Conservation (phyloP, 2,888 invertebrate genomes). For the Cephus pygmeus region DNA sequence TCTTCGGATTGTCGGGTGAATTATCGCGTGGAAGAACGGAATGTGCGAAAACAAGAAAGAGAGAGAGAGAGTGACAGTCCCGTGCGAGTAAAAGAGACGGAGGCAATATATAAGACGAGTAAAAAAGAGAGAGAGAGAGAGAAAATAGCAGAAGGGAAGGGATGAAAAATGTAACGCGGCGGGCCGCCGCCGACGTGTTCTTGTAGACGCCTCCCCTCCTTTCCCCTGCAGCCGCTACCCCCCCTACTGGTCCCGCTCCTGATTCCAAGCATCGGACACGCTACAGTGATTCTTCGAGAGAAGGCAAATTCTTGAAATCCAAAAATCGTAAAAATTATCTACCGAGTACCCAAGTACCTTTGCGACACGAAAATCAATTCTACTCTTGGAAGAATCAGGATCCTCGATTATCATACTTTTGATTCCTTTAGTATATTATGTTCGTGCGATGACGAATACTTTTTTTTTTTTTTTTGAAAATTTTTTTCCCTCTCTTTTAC, state of each 20-base stretch:
- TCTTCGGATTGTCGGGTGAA: neutral
- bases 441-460: neutral
- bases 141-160: slow-evolving; percentile 22
- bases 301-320: neutral
- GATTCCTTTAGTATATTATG: neutral
- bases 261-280: slow-evolving; percentile 12
- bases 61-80: neutral
- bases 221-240: neutral
- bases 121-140: slow-evolving; percentile 22
- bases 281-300: neutral
- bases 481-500: neutral
- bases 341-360: neutral
- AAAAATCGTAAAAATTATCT: neutral
- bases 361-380: neutral
- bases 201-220: slow-evolving; percentile 49
- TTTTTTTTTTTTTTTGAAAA: neutral
- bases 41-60: slow-evolving; percentile 1
- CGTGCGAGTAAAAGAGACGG: slow-evolving; percentile 9
- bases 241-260: slow-evolving; percentile 14
- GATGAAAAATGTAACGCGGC: slow-evolving; percentile 44
- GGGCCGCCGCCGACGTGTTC: slow-evolving; percentile 53
- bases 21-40: neutral
- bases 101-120: slow-evolving; percentile 28
- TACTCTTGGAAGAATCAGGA: neutral
- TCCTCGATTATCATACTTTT: neutral